Base-by-base conservation (phyloP, 2,888 invertebrate genomes). In the Calliphora vomitoria region DNA sequence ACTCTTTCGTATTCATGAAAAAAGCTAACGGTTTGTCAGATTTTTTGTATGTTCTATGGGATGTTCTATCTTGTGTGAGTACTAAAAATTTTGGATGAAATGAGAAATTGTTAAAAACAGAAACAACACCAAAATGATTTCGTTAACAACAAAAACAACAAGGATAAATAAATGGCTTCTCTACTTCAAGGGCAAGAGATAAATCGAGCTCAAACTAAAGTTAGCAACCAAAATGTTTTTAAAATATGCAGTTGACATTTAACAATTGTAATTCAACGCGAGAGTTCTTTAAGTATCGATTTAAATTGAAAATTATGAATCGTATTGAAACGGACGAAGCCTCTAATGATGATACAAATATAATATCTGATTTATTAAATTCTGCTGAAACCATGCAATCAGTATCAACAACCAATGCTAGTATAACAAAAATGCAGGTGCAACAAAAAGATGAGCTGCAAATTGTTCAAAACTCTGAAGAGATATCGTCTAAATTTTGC, bases 321-420 rank as follows among this genome's bases (percentile, higher is more conserved):
- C 60, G 35, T 47, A 68, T 81, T 20, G 87, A 82, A 69, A 31
- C 64, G 18, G 78, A 87, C 69, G 81, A 82, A 35, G 31, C 74
- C 62, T 87, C 85, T 35, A 85, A 64, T 64, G 85, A 82, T 38
- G 86, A 78, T 44, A 69, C 87, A 47, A 87, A 62, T 13, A 82
- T 87, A 64, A 82, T 85, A 55, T 85, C 85, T 44, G 78, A 87
- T 11, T 53, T 87, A 75, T 74, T 87, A 60, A 84, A 87, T 78
- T 85, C 85, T 11, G 68, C 82, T 13, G 87, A 85, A n/a, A 78
- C 44, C 25, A 62, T 72, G 62, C 85, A 76, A 64, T 31, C 62
- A 1, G 13, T 13, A n/a, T 10, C 72, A 25, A 66, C 50, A 13
- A 35, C 31, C 35, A 50, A 38, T 13, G 11, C 11, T 6, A 25